Base-by-base conservation (phyloP, 2,888 invertebrate genomes). In the Diaphora mendica region DNA sequence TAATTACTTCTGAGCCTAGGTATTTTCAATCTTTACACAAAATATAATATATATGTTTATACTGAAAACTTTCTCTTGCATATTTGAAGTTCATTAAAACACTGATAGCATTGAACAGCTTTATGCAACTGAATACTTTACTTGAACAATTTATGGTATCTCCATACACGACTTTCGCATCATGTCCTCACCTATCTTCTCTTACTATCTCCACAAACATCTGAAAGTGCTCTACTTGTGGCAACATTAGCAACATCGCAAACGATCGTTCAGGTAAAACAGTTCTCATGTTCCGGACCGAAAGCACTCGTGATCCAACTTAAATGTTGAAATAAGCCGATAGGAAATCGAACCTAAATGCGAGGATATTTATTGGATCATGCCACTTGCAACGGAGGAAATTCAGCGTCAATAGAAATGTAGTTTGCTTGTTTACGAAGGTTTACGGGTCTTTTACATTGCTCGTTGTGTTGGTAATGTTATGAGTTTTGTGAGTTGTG, bases 191-290 rank as follows among this genome's bases (percentile, higher is more conserved):
- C 75, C 72, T 76, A 73, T 77, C 78, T 79, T 77, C 79, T 73
- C 76, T 83, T 85, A 77, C 78, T 84, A 83, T 83, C 85, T 84
- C 80, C 80, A 83, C 83, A 81, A 82, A 84, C 82, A 82, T 85
- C 83, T 77, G 82, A 86, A 84, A 84, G 84, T 85, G 75, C 77
- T 85, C 84, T 85, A 86, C 85, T 87, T 82, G 81, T 76, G 70
- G 85, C 84, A 85, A 90, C 91, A 90, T 88, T 85, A 87, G 85
- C 85, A 86, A 90, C 91, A 89, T 88, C 85, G 88, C 85, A 85
- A 90, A 87, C 87, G 90, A 90, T 90, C 90, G 91, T 92, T 91
- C 89, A 88, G 91, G 91, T 95, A 93, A 95, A 94, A 92, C 93
- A 92, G 90, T 95, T 95, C 91, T 91, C 93, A 88, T 94, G 94